Evolutionary conservation across 2,888 invertebrate species (phyloP).

Genomic region (Allophyes oxyacanthae): DNA sequence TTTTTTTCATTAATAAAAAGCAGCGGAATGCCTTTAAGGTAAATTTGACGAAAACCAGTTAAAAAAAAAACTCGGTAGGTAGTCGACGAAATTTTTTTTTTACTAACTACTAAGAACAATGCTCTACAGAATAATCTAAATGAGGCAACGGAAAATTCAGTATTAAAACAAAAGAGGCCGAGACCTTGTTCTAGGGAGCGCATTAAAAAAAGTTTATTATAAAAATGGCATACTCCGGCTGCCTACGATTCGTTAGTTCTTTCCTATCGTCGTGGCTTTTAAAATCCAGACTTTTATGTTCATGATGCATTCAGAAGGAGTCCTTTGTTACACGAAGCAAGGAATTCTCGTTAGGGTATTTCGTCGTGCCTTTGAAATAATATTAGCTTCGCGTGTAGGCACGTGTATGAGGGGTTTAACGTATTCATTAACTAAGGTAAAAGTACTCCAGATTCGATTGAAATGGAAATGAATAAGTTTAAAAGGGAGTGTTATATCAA

Average conservation of each 20-base stretch:
- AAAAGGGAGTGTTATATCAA: slow-evolving; percentile 22
- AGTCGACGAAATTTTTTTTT: slow-evolving; percentile 34
- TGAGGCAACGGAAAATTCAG: slow-evolving; percentile 64
- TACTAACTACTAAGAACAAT: slow-evolving; percentile 54
- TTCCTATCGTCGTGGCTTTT: slow-evolving; percentile 69
- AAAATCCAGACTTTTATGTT: slow-evolving; percentile 77
- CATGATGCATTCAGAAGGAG: slow-evolving; percentile 79
- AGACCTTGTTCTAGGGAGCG: slow-evolving; percentile 59
- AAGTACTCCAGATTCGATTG: slow-evolving; percentile 59
- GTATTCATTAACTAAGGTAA: slow-evolving; percentile 65
- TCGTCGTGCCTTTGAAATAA: slow-evolving; percentile 78
- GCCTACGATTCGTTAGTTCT: slow-evolving; percentile 69
- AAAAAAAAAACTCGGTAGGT: slow-evolving; percentile 6
- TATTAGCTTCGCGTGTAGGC: slow-evolving; percentile 73
- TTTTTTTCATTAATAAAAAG: neutral
- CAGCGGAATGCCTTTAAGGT: neutral
- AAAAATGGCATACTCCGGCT: slow-evolving; percentile 67
- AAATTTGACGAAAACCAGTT: slow-evolving; percentile 9
- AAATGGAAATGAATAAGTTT: slow-evolving; percentile 55
- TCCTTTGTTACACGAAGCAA: slow-evolving; percentile 79
- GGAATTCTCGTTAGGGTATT: slow-evolving; percentile 84
- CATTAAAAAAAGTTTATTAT: slow-evolving; percentile 68
- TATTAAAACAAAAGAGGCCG: slow-evolving; percentile 69
- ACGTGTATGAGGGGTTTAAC: slow-evolving; percentile 66
- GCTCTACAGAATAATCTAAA: slow-evolving; percentile 60